Percentiles rank a stretch among this genome's conserved stretches.
These are phyloP conservation scores for Lasioglossum leucozonium DNA, from an alignment of 2,888 invertebrate genomes.

Conservation along the genomic window DNA sequence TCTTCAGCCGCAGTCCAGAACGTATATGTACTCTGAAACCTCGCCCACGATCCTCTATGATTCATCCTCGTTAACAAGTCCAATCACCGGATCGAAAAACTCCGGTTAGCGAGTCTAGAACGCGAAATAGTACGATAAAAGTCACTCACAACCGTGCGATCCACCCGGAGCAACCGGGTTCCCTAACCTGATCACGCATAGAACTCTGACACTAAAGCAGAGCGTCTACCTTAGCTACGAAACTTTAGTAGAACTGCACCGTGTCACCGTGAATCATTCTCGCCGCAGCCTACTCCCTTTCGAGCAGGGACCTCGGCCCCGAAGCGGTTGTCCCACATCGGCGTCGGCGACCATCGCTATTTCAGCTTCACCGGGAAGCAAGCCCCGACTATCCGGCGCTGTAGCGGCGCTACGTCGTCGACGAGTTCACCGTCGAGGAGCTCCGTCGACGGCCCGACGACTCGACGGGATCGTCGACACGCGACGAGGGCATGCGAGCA, in stretches of 20 bases:
- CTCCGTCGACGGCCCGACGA: background rate
- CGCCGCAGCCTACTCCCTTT: background rate
- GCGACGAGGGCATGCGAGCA: background rate
- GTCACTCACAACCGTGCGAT: background rate
- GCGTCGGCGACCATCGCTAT: background rate
- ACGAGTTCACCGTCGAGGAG: background rate
- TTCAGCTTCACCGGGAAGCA: constrained; percentile 3
- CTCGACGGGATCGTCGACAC: background rate
- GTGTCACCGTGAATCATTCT: background rate
- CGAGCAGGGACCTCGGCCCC: background rate
- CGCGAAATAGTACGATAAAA: background rate
- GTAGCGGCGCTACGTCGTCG: background rate
- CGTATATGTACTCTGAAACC: background rate
- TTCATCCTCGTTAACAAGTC: background rate
- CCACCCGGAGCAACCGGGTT: background rate
- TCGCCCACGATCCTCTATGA: background rate
- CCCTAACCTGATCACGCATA: background rate
- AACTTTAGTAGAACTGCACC: background rate
- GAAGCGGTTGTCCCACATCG: background rate
- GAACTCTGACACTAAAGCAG: background rate
- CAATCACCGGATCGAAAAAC: background rate
- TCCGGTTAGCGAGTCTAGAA: background rate
- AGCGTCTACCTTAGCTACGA: background rate
- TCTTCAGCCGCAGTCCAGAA: background rate
- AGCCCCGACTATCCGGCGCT: background rate